Conservation (phyloP, 2,797 vertebrate genomes). For the Sebastiscus albofasciatus region DNA sequence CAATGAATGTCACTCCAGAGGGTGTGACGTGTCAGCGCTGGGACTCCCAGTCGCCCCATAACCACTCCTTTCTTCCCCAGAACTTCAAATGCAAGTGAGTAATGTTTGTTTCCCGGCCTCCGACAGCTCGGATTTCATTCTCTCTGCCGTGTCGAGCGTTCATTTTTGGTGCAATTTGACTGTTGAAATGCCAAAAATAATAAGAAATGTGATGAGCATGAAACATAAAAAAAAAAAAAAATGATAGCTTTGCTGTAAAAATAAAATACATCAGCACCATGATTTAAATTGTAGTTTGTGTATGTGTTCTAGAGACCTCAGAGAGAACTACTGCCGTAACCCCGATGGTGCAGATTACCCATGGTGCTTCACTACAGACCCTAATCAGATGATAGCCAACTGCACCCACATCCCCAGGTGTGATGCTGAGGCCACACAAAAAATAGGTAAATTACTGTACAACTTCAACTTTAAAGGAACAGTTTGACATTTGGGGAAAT, state of each 20-base stretch:
- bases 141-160: not conserved
- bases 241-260: not conserved
- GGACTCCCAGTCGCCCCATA: conserved; percentile 94
- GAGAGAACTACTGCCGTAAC: conserved; percentile 96
- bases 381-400: conserved; percentile 90
- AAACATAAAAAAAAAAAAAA: not conserved
- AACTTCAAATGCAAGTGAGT: conserved; percentile 99
- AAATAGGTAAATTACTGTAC: conserved; percentile 72
- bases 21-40: conserved; percentile 93
- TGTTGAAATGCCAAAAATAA: conserved; percentile 23
- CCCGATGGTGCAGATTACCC: conserved; percentile 94
- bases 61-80: conserved; percentile 91
- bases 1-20: conserved; percentile 88
- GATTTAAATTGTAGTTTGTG: conserved; percentile 68
- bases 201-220: not conserved
- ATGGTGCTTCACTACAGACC: conserved; percentile 97
- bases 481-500: not conserved
- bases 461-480: not conserved
- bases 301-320: conserved; percentile 87
- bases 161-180: conserved; percentile 3
- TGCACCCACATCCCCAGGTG: conserved; percentile 96
- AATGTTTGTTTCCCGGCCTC: conserved; percentile 1
- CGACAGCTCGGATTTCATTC: not conserved
- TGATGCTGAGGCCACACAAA: conserved; percentile 72
- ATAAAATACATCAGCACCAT: conserved; percentile 31